Base-by-base conservation (phyloP, 2,888 invertebrate species). In the Pyrochroa serraticornis region DNA sequence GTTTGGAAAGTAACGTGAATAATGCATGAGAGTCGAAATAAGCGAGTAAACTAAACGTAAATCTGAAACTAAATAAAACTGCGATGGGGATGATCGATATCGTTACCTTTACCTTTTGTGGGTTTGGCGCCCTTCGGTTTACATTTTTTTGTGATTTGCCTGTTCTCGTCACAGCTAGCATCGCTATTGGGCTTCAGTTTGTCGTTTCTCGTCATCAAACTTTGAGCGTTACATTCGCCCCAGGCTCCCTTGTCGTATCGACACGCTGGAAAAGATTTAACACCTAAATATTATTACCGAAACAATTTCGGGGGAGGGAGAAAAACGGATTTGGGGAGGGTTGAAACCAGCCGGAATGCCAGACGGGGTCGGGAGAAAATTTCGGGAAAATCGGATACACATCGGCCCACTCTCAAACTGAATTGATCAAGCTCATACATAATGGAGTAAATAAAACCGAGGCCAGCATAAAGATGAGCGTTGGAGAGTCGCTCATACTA, bases 211-310 rank as follows among this genome's bases (percentile, higher is more conserved):
- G 89, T 87, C 90, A 93, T 92, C 82, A 88, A 87, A 64, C 91
- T 90, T 73, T 88, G 88, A 63, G 87, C 83, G 73, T 85, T 87
- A 82, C 94, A 94, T 75, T 90, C 91, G 75, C 89, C 88, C 92
- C 93, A 94, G 63, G 90, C 82, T 33, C 93, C 92, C 79, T 93
- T 93, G 75, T 92, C 92, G 80, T 94, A 94, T 70, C 93, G 90
- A 80, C 94, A 94, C 66, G 92, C 93, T 91, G 63, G 60, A 70
- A 82, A 69, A 61, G 68, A 31, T 52, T 52, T 36, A 37, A 41
- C 41, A 41, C 35, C 32, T 34, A 47, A 54, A 54, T 46, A 47
- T 54, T 54, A 54, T 46, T 54, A 46, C 39, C 34, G 35, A 45
- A 14, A 14, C 38, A 33, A 44, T 44, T 44, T 43, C 34, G 10